Base-by-base conservation (phyloP, 1,140 invertebrate genomes). In the Sinonovacula constricta region DNA sequence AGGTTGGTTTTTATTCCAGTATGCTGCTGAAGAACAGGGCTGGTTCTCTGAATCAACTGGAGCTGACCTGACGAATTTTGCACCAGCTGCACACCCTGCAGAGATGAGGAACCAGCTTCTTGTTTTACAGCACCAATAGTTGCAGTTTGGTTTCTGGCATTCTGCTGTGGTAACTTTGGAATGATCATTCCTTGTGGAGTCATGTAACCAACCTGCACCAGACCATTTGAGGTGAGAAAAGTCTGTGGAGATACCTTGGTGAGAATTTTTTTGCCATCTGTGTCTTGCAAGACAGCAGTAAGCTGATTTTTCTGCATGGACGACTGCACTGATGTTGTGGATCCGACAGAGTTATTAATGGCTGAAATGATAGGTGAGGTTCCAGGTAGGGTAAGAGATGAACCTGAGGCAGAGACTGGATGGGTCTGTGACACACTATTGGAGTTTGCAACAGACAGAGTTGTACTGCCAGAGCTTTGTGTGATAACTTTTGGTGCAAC, bases 401-500 rank as follows among this genome's bases (percentile, higher is more conserved):
- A 60, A 24, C n/a, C 3, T 1, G 57, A 15, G n/a, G 57, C 28
- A 33, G 26, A 28, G 24, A 33, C 26, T n/a, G n/a, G 1, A 31
- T 65, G 12, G 26, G n/a, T 31, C 7, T 7, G 18, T 18, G 39
- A 45, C 39, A 45, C 39, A n/a, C 30, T 45, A 36, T 70, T 53
- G 39, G 63, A 66, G 33, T 67, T 53, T 12, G 72, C 54, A 51
- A 24, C 33, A 28, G 72, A 57, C n/a, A 76, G 56, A 30, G n/a
- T 56, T 22, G 72, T 59, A 18, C 62, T 63, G 22, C 72, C 63
- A 30, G 62, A 76, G 39, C 53, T 65, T 30, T 78, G 30, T 34
- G 78, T 69, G 5, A 75, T 63, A 30, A 83, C 60, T 59, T 77
- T 81, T 24, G 77, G 68, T 10, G 81, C 67, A n/a, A 81, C 81